Evolutionary conservation across 2,113 vertebrate genomes (phyloP).

Genomic region (Chloropsis hardwickii): DNA sequence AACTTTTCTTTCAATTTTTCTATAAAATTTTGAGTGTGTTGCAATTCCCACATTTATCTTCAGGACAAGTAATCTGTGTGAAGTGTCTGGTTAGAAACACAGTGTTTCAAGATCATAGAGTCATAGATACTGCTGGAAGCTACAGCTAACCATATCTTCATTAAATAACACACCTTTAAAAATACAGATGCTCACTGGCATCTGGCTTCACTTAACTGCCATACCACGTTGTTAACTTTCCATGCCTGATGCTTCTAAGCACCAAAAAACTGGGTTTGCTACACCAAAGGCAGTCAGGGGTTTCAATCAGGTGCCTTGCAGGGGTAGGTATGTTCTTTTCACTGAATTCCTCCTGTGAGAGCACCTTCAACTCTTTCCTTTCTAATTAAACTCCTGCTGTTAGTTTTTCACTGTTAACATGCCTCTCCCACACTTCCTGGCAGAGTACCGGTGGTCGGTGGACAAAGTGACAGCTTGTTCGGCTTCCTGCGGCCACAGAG

Average conservation of each 20-base stretch:
- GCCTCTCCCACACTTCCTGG: background rate
- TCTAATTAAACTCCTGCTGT: background rate
- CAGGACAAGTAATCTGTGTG: background rate
- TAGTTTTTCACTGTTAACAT: background rate
- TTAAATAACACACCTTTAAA: background rate
- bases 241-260: background rate
- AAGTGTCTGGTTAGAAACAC: background rate
- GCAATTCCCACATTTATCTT: background rate
- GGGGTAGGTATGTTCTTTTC: background rate
- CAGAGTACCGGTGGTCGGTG: slow-evolving; percentile 76
- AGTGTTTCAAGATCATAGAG: background rate
- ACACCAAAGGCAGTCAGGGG: background rate
- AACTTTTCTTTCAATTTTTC: background rate
- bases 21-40: background rate
- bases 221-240: background rate
- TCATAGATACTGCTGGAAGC: background rate
- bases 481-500: slow-evolving; percentile 75
- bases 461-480: slow-evolving; percentile 75
- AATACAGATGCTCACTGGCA: background rate
- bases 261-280: background rate
- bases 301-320: background rate
- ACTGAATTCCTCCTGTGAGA: background rate
- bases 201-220: background rate
- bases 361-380: background rate
- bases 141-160: background rate